Percentiles rank a stretch among this genome's conserved stretches.
phyloP scores from a whole-genome alignment of 2,888 invertebrate genomes.

The Diadegma fenestrale region DNA sequence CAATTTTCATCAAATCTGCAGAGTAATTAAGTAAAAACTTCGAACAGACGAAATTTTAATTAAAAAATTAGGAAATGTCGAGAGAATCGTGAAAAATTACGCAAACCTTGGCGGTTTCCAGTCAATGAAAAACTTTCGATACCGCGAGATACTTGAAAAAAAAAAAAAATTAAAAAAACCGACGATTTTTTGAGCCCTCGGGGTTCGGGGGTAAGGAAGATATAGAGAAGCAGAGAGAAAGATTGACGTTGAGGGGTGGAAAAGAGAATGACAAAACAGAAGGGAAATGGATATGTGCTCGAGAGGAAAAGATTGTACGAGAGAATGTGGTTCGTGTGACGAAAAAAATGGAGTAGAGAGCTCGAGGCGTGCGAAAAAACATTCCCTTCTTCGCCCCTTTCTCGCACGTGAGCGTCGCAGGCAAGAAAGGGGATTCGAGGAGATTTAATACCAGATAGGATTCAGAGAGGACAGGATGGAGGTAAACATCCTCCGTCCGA shows the following conservation, averaged over 20 bases:
- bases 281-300: conserved; percentile 46
- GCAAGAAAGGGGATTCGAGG: conserved; percentile 77
- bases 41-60: neutral
- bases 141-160: neutral
- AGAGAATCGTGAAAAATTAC: neutral
- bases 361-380: conserved; percentile 66
- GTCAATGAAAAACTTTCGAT: neutral
- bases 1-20: no score
- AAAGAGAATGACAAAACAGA: conserved; percentile 49
- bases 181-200: neutral
- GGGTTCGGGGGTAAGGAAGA: neutral
- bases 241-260: conserved; percentile 37
- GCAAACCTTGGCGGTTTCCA: neutral
- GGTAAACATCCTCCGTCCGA: conserved; percentile 76
- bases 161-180: conserved; percentile 5
- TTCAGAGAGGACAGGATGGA: conserved; percentile 76
- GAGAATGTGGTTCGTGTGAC: conserved; percentile 53
- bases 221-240: neutral
- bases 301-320: conserved; percentile 38
- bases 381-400: neutral
- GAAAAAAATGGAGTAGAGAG: conserved; percentile 43
- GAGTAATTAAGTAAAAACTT: no score
- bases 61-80: no score
- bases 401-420: conserved; percentile 68
- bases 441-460: conserved; percentile 84